phyloP scores from a whole-genome alignment of 2,113 vertebrate species.

The Isichthys henryi region DNA sequence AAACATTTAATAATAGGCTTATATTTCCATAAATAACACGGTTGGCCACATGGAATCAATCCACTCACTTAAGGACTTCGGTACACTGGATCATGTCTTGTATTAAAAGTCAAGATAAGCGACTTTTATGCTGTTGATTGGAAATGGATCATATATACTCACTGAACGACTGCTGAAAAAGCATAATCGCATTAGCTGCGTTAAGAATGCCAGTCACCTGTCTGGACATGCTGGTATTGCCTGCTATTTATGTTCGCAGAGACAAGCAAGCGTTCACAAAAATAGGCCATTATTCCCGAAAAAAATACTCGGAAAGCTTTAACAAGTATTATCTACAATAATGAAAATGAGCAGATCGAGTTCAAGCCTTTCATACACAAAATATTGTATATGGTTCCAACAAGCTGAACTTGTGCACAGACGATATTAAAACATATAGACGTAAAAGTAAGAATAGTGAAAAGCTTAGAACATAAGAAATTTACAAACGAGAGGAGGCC shows the following conservation, averaged over 20 bases:
- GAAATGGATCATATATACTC: neutral
- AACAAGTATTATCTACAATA: neutral
- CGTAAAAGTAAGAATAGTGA: neutral
- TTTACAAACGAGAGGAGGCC: too few species aligned
- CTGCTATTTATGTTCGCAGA: neutral
- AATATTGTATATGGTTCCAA: neutral
- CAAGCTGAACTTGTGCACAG: neutral
- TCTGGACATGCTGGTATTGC: neutral
- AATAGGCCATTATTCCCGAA: neutral
- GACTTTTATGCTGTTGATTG: neutral
- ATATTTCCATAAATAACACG: neutral
- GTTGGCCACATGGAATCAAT: neutral
- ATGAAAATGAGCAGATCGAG: neutral
- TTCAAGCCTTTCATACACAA: neutral
- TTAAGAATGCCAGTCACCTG: constrained; percentile 5
- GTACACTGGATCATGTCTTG: neutral
- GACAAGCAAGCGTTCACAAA: neutral
- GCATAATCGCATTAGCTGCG: neutral
- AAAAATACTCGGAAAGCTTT: neutral
- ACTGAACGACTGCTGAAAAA: neutral
- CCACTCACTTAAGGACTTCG: neutral
- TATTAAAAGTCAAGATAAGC: neutral
- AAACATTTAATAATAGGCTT: neutral
- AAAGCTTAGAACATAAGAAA: neutral
- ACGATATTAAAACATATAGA: neutral